Evolutionary conservation across 2,797 vertebrate genomes (phyloP).

Genomic region (Loriculus beryllinus): DNA sequence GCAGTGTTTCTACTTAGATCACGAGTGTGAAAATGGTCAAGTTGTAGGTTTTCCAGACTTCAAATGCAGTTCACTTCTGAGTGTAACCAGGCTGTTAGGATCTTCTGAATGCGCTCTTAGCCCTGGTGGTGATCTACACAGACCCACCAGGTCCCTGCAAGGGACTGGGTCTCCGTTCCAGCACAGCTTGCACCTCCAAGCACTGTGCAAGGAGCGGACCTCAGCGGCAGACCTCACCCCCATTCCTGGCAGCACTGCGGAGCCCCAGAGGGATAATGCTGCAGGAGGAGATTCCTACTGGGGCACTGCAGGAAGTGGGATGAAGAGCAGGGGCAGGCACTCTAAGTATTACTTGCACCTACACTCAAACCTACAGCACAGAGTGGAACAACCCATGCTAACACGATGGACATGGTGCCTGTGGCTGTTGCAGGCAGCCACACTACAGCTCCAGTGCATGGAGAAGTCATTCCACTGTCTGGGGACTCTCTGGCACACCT

Average conservation of each 20-base stretch:
- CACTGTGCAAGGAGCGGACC: fast-evolving
- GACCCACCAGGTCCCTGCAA: fast-evolving
- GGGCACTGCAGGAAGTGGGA: not conserved
- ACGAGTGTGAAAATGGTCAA: not conserved
- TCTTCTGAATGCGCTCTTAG: not conserved
- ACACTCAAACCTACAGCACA: fast-evolving
- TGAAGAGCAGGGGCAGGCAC: not conserved
- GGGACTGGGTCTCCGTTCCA: not conserved
- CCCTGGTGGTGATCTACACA: fast-evolving
- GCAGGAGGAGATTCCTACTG: fast-evolving
- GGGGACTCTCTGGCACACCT: not conserved
- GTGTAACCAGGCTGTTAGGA: not conserved
- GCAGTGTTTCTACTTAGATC: not conserved
- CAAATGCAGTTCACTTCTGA: not conserved
- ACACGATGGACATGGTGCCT: fast-evolving
- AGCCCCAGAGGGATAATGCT: not conserved
- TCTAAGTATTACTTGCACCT: not conserved
- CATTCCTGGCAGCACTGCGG: fast-evolving
- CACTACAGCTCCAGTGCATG: fast-evolving
- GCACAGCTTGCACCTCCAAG: fast-evolving
- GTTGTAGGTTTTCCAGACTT: not conserved
- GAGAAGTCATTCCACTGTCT: not conserved
- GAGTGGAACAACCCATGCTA: not conserved
- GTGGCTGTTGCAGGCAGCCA: fast-evolving
- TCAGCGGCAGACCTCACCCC: fast-evolving